Evolutionary conservation across 2,888 invertebrate genomes (phyloP), one percentile per base, ranked within the genome.

Genomic region (Cacoxenus indagator): DNA sequence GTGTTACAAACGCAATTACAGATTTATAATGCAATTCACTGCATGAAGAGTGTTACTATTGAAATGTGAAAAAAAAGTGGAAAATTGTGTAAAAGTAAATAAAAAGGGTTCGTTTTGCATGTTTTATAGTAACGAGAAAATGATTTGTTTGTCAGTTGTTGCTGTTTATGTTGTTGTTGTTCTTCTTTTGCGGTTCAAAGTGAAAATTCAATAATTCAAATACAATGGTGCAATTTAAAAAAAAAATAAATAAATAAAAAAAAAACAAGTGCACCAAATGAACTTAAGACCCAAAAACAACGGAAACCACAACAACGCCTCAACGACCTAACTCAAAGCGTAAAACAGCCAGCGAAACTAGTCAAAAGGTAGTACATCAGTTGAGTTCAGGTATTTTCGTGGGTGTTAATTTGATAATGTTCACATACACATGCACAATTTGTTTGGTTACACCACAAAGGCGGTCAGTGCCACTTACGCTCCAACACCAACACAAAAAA

Each of bases 121-220:
- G 14, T 26, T 55, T 55, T 55, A 55, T 55, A 27, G 55, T 55
- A 55, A 55, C 55, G 55, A 55, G 55, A 55, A 55, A 55, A 55
- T 55, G n/a, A 27, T 55, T 55, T 55, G 27, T 26, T 48, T 48
- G 24, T 24, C 1, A 26, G 55, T 26, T 55, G 26, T 5, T 55
- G 55, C 14, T 55, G 26, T 9, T 54, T n/a, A 26, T 55, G 54
- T 11, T 55, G 55, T 26, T 27, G 55, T 26, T 26, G 27, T 26
- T 55, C 43, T 43, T 61, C 43, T 14, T 61, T 19, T 61, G 61
- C 24, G 43, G 43, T 43, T 61, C 61, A 43, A 43, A 61, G 61
- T 17, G 61, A 61, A 61, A 61, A 61, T 61, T 61, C 43, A 43
- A 61, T 61, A 61, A 61, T 61, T 61, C 43, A 61, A 61, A 43